These are phyloP conservation scores for Agonopterix alstromeriana DNA, from an alignment of 2,888 invertebrate species.

Conservation along the genomic window DNA sequence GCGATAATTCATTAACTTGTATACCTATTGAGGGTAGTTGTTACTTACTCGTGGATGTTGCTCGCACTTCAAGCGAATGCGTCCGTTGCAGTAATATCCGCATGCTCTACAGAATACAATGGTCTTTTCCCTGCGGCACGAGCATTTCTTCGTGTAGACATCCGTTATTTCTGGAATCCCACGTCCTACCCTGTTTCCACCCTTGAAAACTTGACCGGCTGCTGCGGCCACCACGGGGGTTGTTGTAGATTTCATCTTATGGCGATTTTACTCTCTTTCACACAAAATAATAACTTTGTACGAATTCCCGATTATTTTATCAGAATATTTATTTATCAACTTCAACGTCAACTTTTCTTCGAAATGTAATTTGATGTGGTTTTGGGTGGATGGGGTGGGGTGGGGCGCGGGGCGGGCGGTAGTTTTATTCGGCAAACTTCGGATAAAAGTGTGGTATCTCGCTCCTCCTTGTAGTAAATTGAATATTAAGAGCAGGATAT, in stretches of 20 bases:
- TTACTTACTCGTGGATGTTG: conserved; percentile 57
- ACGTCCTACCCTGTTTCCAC: conserved; percentile 44
- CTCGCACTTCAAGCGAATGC: conserved; percentile 57
- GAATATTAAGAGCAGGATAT: no score
- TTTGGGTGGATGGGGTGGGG: no score
- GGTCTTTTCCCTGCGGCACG: conserved; percentile 53
- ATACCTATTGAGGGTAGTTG: background rate
- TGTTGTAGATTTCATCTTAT: conserved; percentile 29
- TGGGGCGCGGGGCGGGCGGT: no score
- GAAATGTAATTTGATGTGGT: no score
- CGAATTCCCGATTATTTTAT: no score
- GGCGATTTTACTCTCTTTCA: background rate
- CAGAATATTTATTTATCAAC: no score
- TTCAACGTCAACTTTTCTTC: no score
- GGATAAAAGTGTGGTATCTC: no score
- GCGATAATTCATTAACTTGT: no score
- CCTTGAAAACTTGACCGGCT: conserved; percentile 40
- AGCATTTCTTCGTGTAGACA: conserved; percentile 45
- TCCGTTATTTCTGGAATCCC: conserved; percentile 50
- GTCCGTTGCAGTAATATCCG: conserved; percentile 62
- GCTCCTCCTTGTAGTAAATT: no score
- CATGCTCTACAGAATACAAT: conserved; percentile 65
- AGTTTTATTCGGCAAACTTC: no score
- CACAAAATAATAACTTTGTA: no score
- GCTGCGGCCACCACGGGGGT: conserved; percentile 62